These are phyloP conservation scores for Schlechtendalia chinensis DNA, from an alignment of 1,140 invertebrate genomes.

Conservation along the genomic window DNA sequence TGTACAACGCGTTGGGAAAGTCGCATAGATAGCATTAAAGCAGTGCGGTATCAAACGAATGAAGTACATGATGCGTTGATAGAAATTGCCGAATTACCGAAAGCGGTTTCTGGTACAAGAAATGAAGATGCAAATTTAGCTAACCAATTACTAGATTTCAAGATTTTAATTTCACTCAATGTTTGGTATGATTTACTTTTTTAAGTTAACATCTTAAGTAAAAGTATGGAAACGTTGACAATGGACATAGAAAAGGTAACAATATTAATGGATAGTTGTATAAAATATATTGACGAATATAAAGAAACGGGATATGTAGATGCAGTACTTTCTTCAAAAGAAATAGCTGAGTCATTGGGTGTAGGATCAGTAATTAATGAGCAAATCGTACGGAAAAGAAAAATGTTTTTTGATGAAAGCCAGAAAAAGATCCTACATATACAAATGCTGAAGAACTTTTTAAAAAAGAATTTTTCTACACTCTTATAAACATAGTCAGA, in stretches of 20 bases:
- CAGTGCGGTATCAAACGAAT: constrained; percentile 41
- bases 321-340: too few species aligned
- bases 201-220: constrained; percentile 53
- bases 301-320: too few species aligned
- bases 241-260: too few species aligned
- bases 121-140: constrained; percentile 52
- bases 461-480: constrained; percentile 17
- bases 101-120: constrained; percentile 52
- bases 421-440: not conserved
- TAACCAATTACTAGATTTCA: too few species aligned
- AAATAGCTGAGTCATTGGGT: constrained; percentile 10
- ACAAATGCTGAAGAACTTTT: constrained; percentile 2
- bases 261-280: too few species aligned
- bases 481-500: constrained; percentile 16
- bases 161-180: too few species aligned
- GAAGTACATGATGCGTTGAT: constrained; percentile 50
- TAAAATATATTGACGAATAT: too few species aligned
- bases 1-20: constrained; percentile 15
- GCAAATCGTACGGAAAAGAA: not conserved
- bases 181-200: constrained; percentile 54
- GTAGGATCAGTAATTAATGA: not conserved
- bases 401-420: not conserved
- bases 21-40: constrained; percentile 1
- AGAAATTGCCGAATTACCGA: too few species aligned
- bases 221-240: constrained; percentile 14